phyloP scores from a whole-genome alignment of 2,113 vertebrate genomes.

The Indicator maculatus region DNA sequence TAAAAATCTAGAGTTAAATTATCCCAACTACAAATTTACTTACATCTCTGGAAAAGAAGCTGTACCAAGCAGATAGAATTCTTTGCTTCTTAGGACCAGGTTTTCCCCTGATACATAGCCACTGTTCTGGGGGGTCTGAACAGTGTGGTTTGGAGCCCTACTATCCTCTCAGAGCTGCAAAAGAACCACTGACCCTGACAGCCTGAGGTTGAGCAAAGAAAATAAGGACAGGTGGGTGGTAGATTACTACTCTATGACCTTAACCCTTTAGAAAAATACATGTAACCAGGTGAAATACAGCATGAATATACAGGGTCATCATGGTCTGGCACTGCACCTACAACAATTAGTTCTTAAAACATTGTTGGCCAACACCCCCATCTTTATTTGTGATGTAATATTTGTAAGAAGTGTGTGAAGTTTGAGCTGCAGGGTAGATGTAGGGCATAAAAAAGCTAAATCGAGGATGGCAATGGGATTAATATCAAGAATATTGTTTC shows the following conservation, averaged over 20 bases:
- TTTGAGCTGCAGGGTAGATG: neutral
- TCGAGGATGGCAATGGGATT: neutral
- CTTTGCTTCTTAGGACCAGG: neutral
- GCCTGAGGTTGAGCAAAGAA: neutral
- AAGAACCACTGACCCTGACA: neutral
- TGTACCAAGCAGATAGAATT: neutral
- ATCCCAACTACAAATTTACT: neutral
- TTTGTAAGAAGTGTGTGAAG: neutral
- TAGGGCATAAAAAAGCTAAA: neutral
- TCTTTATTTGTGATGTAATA: neutral
- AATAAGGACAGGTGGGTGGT: neutral
- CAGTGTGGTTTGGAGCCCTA: neutral
- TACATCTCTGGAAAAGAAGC: neutral
- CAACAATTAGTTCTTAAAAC: neutral
- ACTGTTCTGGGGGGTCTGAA: neutral
- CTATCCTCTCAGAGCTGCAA: neutral
- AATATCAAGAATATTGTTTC: neutral
- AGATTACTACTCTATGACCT: neutral
- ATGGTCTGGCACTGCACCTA: neutral
- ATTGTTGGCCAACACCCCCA: accelerated
- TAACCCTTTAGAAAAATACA: neutral
- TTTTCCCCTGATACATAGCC: neutral
- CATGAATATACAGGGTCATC: neutral
- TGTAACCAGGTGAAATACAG: neutral
- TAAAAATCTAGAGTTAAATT: neutral